Conservation (phyloP, 2,797 vertebrate genomes). For the Oreochromis mossambicus region DNA sequence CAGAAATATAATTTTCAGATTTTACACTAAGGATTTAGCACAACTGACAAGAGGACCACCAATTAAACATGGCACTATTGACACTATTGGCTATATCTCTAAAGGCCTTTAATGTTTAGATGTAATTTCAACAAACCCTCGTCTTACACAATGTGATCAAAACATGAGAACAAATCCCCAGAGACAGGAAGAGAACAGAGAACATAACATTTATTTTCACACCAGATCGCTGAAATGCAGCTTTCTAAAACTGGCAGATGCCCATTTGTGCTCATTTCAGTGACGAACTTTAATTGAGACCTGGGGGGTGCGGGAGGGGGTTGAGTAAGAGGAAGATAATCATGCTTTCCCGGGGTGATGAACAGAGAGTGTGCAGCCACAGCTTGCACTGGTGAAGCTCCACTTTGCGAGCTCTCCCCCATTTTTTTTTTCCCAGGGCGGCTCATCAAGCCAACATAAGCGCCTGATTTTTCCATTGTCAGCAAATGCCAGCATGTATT, state of each 20-base stretch:
- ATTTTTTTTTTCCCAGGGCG: conserved; percentile 44
- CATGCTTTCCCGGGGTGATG: too few species aligned
- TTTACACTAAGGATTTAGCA: not conserved
- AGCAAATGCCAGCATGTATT: conserved; percentile 73
- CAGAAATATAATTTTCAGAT: not conserved
- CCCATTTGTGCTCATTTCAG: conserved; percentile 42
- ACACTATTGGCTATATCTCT: not conserved
- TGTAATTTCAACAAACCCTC: not conserved
- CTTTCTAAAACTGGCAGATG: not conserved
- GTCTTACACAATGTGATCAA: not conserved
- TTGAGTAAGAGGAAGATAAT: conserved; percentile 9
- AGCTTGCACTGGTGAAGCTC: conserved; percentile 39
- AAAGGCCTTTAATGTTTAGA: not conserved
- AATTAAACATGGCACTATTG: not conserved
- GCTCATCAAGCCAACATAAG: conserved; percentile 70
- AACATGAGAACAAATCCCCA: not conserved
- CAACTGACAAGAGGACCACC: not conserved
- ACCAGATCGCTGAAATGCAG: conserved; percentile 11
- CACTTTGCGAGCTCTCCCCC: conserved; percentile 25
- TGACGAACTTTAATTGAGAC: conserved; percentile 57
- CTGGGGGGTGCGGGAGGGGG: not conserved
- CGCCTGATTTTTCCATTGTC: conserved; percentile 67
- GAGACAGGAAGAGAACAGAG: not conserved
- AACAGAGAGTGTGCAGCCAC: conserved; percentile 7
- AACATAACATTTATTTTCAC: not conserved